Conservation (phyloP, 1,140 invertebrate genomes). For the Eumaeus atala region DNA sequence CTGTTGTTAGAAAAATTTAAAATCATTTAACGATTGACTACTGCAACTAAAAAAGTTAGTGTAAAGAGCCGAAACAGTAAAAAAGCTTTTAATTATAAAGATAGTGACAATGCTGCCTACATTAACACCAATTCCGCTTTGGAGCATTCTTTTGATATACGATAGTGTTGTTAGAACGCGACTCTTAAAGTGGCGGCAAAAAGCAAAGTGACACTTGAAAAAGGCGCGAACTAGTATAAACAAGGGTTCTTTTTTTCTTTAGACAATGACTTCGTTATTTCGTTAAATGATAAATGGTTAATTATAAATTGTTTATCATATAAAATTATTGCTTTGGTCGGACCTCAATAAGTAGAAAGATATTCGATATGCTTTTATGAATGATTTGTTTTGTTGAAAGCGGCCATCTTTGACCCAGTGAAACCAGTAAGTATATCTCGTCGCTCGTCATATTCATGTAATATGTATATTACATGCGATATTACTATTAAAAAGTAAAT, state of each 20-base stretch:
- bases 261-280: slow-evolving; percentile 37
- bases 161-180: slow-evolving; percentile 65
- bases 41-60: slow-evolving; percentile 49
- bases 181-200: slow-evolving; percentile 60
- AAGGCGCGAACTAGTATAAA: slow-evolving; percentile 70
- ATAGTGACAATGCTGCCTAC: slow-evolving; percentile 65
- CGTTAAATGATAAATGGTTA: slow-evolving; percentile 5
- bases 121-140: slow-evolving; percentile 50
- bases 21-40: slow-evolving; percentile 57
- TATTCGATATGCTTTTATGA: no score
- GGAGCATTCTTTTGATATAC: slow-evolving; percentile 61
- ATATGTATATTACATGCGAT: no score
- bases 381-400: no score
- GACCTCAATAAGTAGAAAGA: no score
- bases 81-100: slow-evolving; percentile 69
- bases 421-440: no score
- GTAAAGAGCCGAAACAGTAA: slow-evolving; percentile 52
- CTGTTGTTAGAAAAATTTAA: slow-evolving; percentile 55
- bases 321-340: no score
- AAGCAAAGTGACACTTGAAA: slow-evolving; percentile 72
- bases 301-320: no score
- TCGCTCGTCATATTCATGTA: no score
- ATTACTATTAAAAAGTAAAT: no score
- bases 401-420: no score
- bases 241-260: slow-evolving; percentile 53